phyloP scores from a whole-genome alignment of 2,888 invertebrate genomes.

The Plusia festucae region DNA sequence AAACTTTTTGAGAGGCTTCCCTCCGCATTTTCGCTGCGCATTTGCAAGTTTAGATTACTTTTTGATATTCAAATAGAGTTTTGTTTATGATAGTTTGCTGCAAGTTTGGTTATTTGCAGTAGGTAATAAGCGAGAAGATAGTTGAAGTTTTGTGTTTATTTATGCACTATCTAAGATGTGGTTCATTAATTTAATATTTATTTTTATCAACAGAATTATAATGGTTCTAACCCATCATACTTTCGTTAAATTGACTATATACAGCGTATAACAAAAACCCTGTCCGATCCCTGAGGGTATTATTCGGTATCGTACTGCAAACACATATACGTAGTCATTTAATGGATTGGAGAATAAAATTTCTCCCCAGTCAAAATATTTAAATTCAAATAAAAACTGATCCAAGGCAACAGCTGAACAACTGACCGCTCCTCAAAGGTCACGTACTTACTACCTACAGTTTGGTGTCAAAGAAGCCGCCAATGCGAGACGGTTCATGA shows the following conservation, averaged over 20 bases:
- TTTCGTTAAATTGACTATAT: constrained; percentile 37
- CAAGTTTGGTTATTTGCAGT: constrained; percentile 8
- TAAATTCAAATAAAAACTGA: no score
- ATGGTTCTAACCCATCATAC: constrained; percentile 26
- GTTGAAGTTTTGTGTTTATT: constrained; percentile 2
- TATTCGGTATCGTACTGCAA: no score
- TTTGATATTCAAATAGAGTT: constrained; percentile 39
- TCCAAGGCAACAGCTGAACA: no score
- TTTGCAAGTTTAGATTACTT: constrained; percentile 48
- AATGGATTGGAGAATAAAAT: no score
- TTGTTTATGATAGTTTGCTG: constrained; percentile 28
- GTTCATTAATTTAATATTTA: not conserved
- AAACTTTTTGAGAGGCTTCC: constrained; percentile 31
- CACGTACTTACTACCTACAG: no score
- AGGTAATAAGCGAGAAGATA: not conserved
- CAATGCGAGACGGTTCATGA: no score
- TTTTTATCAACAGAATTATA: constrained; percentile 6
- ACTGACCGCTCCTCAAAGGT: no score
- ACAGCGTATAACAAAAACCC: no score
- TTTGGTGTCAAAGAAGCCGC: no score
- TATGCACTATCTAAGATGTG: not conserved
- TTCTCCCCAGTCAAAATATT: no score
- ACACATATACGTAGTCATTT: no score
- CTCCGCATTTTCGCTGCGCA: constrained; percentile 23
- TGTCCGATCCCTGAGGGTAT: no score